Conservation (phyloP, 2,797 vertebrate species). For the Ammospiza maritima region DNA sequence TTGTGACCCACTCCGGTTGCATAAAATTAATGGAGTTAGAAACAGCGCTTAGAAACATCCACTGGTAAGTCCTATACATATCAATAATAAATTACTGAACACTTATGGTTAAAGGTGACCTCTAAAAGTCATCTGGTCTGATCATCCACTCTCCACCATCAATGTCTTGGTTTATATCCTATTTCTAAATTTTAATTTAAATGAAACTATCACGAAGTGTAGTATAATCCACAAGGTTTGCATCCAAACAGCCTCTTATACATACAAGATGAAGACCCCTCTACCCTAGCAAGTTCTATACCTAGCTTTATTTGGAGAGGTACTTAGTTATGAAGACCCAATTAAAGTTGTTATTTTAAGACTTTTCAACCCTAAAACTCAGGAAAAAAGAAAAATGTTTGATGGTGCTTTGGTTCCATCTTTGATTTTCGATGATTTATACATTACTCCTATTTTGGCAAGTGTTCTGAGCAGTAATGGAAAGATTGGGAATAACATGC, state of each 20-base stretch:
- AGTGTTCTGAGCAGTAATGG: neutral
- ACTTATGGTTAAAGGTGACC: rapidly evolving
- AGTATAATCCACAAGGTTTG: neutral
- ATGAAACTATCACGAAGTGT: neutral
- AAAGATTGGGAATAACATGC: conserved; percentile 14
- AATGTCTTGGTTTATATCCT: neutral
- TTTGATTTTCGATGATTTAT: conserved; percentile 37
- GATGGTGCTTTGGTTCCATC: neutral
- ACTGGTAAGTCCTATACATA: neutral
- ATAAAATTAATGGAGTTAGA: neutral
- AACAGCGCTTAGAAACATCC: neutral
- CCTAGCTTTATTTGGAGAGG: neutral
- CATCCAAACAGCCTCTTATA: neutral
- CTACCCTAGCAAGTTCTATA: neutral
- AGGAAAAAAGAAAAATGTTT: neutral
- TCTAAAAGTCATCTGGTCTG: neutral
- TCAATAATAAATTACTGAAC: neutral
- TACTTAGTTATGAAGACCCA: neutral
- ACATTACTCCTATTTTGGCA: conserved; percentile 11
- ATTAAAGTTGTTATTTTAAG: neutral
- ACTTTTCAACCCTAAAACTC: neutral
- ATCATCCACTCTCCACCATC: neutral
- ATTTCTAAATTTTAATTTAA: neutral
- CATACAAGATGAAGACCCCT: neutral
- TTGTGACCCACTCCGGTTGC: neutral